Evolutionary conservation across 2,888 invertebrate species (phyloP), one percentile per base, ranked within the genome.

Genomic region (Molorchus minor): DNA sequence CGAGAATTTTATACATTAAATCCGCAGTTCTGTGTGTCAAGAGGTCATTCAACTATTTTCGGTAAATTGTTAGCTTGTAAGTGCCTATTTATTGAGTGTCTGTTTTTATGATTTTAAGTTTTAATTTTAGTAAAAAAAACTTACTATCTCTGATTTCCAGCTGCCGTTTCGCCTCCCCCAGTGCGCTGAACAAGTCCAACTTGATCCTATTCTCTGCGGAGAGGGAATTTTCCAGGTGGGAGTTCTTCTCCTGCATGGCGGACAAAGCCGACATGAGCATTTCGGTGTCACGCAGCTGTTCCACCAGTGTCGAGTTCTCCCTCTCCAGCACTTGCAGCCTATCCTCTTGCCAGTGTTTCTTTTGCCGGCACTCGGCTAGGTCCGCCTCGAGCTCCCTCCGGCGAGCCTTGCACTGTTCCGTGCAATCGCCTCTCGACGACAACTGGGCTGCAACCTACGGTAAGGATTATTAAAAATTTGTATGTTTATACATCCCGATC

Each of bases 131-230:
- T n/a, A n/a, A n/a, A 29, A 46, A n/a, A 19, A 33, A 83, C 87
- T 84, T 80, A 94, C 94, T 88, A 74, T 94, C 93, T 82, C 90
- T 88, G 78, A 94, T 90, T 82, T 91, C 92, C 75, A 96, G 84
- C 80, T 93, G 92, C 55, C 96, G 86, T 81, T 96, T 96, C 67
- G 94, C 96, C 80, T 96, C 97, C 30, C 97, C 97, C 51, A 98
- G 88, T 67, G 98, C 98, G 67, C 96, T 94, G 83, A 98, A 96
- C 76, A 99, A 88, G 84, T 99, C 98, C 75, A 98, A 88, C 84
- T 99, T 99, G 82, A 98, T 92, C 74, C 97, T 88, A 70, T 97
- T 99, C 85, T 99, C 98, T 44, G 96, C 94, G 64, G 94, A 95
- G 70, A 99, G 87, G 76, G 94, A 93, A 77, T 92, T 92, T 83